Evolutionary conservation across 2,888 invertebrate genomes (phyloP).

Genomic region (Andricus quercusramuli): DNA sequence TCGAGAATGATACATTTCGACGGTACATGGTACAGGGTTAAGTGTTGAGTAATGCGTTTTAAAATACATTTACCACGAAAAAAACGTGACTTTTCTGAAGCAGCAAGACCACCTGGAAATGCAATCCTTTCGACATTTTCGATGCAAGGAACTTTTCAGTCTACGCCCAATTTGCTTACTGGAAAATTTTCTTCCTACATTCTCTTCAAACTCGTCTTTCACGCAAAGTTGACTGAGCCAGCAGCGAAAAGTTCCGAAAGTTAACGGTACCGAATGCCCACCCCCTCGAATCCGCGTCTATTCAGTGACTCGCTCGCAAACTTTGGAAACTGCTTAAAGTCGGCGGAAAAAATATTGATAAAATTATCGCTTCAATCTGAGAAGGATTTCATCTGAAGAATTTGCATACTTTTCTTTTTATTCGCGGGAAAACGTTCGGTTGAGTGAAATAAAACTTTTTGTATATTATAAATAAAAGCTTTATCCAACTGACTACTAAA

Average conservation of each 20-base stretch:
- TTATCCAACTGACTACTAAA: no score
- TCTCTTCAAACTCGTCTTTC: slow-evolving; percentile 34
- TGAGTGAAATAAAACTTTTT: no score
- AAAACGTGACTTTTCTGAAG: background rate
- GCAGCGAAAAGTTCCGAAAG: slow-evolving; percentile 30
- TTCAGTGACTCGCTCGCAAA: slow-evolving; percentile 34
- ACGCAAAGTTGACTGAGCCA: slow-evolving; percentile 39
- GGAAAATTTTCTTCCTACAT: slow-evolving; percentile 26
- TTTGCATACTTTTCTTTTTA: background rate
- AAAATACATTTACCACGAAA: background rate
- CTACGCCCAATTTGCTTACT: slow-evolving; percentile 36
- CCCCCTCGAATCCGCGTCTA: slow-evolving; percentile 3
- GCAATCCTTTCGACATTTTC: slow-evolving; percentile 18
- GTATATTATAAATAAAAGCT: no score
- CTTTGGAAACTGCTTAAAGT: slow-evolving; percentile 38
- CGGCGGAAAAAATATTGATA: slow-evolving; percentile 35
- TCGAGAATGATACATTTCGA: slow-evolving; percentile 16
- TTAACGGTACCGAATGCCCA: slow-evolving; percentile 26
- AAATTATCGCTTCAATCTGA: slow-evolving; percentile 23
- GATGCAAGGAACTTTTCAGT: background rate
- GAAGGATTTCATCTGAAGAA: slow-evolving; percentile 5
- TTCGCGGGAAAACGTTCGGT: background rate
- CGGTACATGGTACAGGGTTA: background rate
- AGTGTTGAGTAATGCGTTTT: slow-evolving; percentile 9
- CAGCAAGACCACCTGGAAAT: slow-evolving; percentile 3